These are phyloP conservation scores for Notamacropus eugenii DNA, from an alignment of 2,797 vertebrate genomes.

Conservation along the genomic window DNA sequence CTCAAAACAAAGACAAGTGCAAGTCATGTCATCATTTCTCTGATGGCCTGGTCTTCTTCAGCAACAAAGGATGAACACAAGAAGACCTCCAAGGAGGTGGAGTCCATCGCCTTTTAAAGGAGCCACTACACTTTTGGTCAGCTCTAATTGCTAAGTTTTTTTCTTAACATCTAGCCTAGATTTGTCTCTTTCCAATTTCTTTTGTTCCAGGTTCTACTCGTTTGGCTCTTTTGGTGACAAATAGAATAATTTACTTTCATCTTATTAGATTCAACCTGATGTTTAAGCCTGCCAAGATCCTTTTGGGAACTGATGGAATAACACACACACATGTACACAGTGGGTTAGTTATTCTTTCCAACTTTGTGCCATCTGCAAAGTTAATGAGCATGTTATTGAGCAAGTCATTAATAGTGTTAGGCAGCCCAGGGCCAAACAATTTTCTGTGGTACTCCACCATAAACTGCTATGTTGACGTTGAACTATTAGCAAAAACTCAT, in stretches of 20 bases:
- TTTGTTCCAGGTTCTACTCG: neutral
- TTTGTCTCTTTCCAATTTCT: neutral
- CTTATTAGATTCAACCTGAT: neutral
- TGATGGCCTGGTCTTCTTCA: too few species aligned
- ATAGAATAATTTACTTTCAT: neutral
- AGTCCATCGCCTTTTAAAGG: neutral
- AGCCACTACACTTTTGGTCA: neutral
- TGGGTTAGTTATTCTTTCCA: neutral
- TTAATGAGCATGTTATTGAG: neutral
- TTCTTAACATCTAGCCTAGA: neutral
- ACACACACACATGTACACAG: neutral
- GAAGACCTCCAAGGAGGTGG: too few species aligned
- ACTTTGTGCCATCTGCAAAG: neutral
- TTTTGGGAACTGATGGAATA: neutral
- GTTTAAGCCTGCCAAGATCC: neutral
- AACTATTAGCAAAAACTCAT: neutral
- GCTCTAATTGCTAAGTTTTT: neutral
- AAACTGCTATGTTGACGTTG: neutral
- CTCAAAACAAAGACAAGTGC: too few species aligned
- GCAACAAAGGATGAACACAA: too few species aligned
- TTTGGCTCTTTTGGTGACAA: neutral
- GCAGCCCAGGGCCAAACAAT: neutral
- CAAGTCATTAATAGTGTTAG: neutral
- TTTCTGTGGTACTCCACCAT: neutral
- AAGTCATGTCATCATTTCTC: too few species aligned